Conservation (phyloP, 2,113 vertebrate species). For the Neotragus moschatus region DNA sequence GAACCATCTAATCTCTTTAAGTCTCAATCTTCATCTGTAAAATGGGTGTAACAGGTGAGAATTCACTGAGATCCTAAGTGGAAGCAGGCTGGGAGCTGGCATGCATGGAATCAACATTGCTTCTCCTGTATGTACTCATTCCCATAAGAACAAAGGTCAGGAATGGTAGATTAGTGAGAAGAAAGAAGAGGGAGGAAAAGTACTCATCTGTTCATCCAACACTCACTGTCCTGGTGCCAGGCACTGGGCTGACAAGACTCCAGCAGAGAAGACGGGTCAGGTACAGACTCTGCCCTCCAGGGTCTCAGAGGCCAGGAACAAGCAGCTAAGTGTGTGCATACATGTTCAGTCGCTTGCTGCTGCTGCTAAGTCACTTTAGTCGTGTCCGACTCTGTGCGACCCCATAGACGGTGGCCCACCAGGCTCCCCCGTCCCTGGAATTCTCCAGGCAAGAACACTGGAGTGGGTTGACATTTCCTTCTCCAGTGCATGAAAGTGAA, state of each 20-base stretch:
- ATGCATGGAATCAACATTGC: accelerated
- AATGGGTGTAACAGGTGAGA: neutral
- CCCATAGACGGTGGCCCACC: neutral
- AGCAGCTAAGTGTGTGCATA: neutral
- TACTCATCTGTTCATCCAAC: neutral
- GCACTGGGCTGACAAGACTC: neutral
- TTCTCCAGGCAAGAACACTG: neutral
- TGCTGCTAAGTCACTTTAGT: neutral
- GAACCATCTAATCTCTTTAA: neutral
- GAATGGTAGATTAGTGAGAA: accelerated
- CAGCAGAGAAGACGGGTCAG: neutral
- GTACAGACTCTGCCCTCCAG: neutral
- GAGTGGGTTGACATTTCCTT: too few relatives aligned
- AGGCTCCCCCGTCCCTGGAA: neutral
- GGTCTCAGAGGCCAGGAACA: neutral
- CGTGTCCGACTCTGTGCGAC: accelerated
- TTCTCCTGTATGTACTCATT: neutral
- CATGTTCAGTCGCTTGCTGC: neutral
- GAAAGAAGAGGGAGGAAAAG: neutral
- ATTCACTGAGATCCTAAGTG: neutral
- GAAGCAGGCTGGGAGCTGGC: neutral
- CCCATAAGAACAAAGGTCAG: neutral
- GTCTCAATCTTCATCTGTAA: neutral
- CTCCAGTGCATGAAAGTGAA: too few relatives aligned
- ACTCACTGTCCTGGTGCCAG: neutral